A percentile compares a stretch with the other conserved stretches of the same genome.
Evolutionary conservation across 2,113 vertebrate genomes (phyloP).

Genomic region (Psophia crepitans): DNA sequence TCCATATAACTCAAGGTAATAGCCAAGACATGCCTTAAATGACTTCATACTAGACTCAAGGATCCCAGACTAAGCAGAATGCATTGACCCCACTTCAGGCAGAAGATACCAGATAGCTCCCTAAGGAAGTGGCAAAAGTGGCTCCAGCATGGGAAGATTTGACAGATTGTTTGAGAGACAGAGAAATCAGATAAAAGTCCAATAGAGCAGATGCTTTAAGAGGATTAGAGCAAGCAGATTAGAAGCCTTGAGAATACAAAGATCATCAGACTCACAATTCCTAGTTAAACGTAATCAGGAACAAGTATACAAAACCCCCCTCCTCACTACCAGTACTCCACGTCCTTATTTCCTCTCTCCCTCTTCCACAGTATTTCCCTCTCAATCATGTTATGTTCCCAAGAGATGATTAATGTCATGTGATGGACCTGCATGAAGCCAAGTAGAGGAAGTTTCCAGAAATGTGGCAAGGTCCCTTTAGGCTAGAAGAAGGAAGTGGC

Average conservation of each 20-base stretch:
- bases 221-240: conserved; percentile 73
- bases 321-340: background rate
- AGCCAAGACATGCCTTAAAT: background rate
- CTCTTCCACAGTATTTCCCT: background rate
- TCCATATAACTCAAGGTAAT: background rate
- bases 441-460: background rate
- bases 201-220: conserved; percentile 65
- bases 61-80: background rate
- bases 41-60: background rate
- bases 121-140: conserved; percentile 9
- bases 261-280: conserved; percentile 47
- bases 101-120: background rate
- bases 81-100: background rate
- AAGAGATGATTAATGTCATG: background rate
- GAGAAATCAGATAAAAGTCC: conserved; percentile 67
- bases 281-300: conserved; percentile 63
- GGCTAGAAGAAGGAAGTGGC: background rate
- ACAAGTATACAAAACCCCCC: background rate
- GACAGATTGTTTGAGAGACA: conserved; percentile 51
- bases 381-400: background rate
- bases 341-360: conserved; percentile 26
- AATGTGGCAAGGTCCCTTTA: background rate
- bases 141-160: background rate
- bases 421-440: background rate
- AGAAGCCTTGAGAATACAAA: conserved; percentile 56